These are phyloP conservation scores for Rhizomys pruinosus DNA, from an alignment of 2,113 vertebrate species.

Conservation along the genomic window DNA sequence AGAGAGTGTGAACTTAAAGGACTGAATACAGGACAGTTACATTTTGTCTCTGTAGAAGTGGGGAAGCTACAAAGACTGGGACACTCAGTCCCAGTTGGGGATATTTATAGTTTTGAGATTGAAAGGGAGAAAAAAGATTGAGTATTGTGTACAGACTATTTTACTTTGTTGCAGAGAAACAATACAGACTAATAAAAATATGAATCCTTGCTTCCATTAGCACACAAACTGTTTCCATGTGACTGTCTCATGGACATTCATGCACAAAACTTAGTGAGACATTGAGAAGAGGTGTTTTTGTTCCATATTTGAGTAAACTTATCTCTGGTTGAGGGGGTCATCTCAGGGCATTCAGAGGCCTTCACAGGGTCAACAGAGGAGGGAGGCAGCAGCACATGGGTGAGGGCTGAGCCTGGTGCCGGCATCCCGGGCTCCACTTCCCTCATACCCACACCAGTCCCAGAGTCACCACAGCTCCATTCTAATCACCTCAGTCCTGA, in stretches of 20 bases:
- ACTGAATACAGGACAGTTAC: not conserved
- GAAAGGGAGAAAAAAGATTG: not conserved
- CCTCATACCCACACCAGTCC: not conserved
- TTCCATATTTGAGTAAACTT: not conserved
- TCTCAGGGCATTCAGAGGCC: not conserved
- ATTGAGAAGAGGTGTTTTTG: not conserved
- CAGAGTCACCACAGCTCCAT: too few species aligned
- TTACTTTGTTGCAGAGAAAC: not conserved
- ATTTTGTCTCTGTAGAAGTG: not conserved
- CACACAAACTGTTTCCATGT: not conserved
- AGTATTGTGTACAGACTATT: not conserved
- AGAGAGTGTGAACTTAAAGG: not conserved
- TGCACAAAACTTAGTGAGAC: not conserved
- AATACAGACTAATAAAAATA: not conserved
- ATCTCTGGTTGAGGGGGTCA: not conserved
- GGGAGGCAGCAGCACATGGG: accelerated
- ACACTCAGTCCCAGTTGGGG: not conserved
- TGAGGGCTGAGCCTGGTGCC: too few species aligned
- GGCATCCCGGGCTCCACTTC: too few species aligned
- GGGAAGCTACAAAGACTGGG: not conserved
- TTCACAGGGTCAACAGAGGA: not conserved
- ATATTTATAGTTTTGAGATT: not conserved
- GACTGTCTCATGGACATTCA: not conserved
- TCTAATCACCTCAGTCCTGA: not conserved
- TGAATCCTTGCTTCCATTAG: not conserved